phyloP scores from a whole-genome alignment of 2,113 vertebrate species.

The Peromyscus leucopus region DNA sequence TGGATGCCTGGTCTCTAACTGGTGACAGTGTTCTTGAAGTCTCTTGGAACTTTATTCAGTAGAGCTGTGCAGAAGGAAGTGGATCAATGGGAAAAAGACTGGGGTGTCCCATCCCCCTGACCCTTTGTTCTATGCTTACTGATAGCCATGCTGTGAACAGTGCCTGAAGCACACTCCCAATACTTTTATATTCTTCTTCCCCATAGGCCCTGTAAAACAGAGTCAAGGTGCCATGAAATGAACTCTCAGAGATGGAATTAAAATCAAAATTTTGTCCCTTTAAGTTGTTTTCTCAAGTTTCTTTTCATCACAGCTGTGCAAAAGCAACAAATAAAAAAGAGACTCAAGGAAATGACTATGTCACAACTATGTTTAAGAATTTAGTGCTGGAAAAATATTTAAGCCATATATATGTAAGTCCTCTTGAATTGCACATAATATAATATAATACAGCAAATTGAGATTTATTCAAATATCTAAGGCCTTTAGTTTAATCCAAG shows the following conservation, averaged over 20 bases:
- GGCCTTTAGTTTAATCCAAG: neutral
- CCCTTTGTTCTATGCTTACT: neutral
- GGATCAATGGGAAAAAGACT: neutral
- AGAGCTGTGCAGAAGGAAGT: too few species aligned
- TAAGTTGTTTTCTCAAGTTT: neutral
- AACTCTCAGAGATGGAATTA: neutral
- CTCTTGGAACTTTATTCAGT: neutral
- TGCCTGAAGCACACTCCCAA: too few species aligned
- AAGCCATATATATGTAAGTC: neutral
- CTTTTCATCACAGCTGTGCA: neutral
- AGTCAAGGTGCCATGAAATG: neutral
- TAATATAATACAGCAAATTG: neutral
- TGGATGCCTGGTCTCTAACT: neutral
- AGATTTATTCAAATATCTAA: neutral
- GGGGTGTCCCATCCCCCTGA: too few species aligned
- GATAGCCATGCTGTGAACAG: neutral
- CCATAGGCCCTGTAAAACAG: too few species aligned
- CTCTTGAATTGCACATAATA: neutral
- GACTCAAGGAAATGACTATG: neutral
- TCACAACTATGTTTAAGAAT: neutral
- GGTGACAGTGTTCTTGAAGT: neutral
- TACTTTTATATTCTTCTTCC: neutral
- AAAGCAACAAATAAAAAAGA: neutral
- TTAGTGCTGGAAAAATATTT: neutral
- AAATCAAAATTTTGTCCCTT: neutral